phyloP scores from a whole-genome alignment of 2,888 invertebrate genomes.

The Meteorus cinctellus region DNA sequence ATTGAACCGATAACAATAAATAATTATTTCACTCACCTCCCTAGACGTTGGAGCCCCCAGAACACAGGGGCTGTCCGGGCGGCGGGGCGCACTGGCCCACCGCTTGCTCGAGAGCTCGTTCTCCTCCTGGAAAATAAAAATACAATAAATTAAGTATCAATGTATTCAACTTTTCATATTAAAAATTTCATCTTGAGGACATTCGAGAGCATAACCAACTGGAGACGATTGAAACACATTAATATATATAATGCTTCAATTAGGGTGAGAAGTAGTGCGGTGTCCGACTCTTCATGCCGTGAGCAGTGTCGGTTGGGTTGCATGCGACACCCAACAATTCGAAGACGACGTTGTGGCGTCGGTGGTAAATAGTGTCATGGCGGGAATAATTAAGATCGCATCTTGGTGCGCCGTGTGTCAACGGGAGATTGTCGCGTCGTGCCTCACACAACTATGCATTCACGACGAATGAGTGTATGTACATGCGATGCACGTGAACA shows the following conservation, averaged over 20 bases:
- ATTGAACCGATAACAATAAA: background rate
- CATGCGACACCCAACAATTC: constrained; percentile 34
- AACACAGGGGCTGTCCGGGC: constrained; percentile 75
- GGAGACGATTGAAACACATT: background rate
- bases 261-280: constrained; percentile 51
- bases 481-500: background rate
- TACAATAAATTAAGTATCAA: background rate
- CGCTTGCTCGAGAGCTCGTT: constrained; percentile 81
- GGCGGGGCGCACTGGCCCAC: constrained; percentile 81
- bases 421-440: constrained; percentile 53
- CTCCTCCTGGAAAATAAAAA: constrained; percentile 79
- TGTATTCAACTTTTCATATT: background rate
- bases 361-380: constrained; percentile 50
- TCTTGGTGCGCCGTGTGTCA: constrained; percentile 54
- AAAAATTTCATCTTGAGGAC: no score
- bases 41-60: constrained; percentile 72
- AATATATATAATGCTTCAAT: constrained; percentile 60
- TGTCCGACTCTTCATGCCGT: constrained; percentile 23
- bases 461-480: constrained; percentile 1
- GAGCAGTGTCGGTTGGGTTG: constrained; percentile 18
- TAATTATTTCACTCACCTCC: constrained; percentile 59
- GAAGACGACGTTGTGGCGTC: constrained; percentile 17
- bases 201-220: background rate
- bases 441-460: constrained; percentile 29
- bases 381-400: constrained; percentile 64